Percentiles rank a stretch among this genome's conserved stretches.
These are phyloP conservation scores for Chloropsis cyanopogon DNA, from an alignment of 2,113 vertebrate genomes.

Conservation along the genomic window DNA sequence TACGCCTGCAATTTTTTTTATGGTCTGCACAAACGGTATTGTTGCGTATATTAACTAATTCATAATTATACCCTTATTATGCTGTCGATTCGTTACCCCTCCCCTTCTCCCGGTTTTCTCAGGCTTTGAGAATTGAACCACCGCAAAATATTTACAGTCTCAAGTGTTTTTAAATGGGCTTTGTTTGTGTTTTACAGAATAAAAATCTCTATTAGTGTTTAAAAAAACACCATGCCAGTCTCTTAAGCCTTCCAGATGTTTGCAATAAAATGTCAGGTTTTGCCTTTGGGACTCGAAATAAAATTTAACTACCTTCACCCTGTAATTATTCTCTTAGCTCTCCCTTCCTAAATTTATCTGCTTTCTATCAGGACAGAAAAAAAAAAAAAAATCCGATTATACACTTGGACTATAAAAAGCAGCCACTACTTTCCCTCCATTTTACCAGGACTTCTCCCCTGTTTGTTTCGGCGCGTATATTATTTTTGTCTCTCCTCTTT, in stretches of 20 bases:
- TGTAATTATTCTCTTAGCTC: slow-evolving; percentile 82
- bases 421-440: slow-evolving; percentile 23
- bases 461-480: not conserved
- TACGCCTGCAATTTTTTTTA: slow-evolving; percentile 46
- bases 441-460: not conserved
- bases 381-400: slow-evolving; percentile 33
- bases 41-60: slow-evolving; percentile 36
- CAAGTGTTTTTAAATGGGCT: slow-evolving; percentile 69
- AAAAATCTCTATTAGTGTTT: slow-evolving; percentile 74
- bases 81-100: not conserved
- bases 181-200: slow-evolving; percentile 74
- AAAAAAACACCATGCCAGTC: slow-evolving; percentile 75
- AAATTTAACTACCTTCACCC: slow-evolving; percentile 82
- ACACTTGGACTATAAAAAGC: slow-evolving; percentile 8
- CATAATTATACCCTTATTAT: slow-evolving; percentile 38
- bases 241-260: slow-evolving; percentile 78
- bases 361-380: slow-evolving; percentile 69
- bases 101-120: not conserved
- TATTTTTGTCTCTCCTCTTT: not conserved
- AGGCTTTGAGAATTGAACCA: slow-evolving; percentile 34
- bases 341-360: slow-evolving; percentile 81
- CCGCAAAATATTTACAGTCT: slow-evolving; percentile 44
- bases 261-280: slow-evolving; percentile 82
- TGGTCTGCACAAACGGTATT: slow-evolving; percentile 31
- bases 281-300: slow-evolving; percentile 81